Evolutionary conservation across 2,113 vertebrate species (phyloP), one percentile per base, ranked within the genome.

Genomic region (Athene cunicularia): DNA sequence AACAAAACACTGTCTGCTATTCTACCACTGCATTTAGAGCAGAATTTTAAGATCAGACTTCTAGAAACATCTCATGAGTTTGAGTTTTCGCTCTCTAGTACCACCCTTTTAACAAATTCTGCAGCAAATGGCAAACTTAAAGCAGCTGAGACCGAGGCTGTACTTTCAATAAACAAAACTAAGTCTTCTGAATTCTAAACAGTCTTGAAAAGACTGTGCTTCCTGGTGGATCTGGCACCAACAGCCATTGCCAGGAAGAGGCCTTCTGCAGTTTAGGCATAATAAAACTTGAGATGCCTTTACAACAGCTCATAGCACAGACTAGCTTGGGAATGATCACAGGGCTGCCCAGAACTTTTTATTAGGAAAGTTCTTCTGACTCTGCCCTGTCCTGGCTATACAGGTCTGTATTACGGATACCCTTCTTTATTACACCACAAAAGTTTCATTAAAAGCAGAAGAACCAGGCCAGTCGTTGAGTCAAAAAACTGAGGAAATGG

Each of bases 131-230:
- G 72, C 88, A 97, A 94, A 93, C 84, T 81, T 90, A 77, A 88
- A 91, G 92, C 84, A 96, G 93, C 84, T 81, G 91, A 96, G 93
- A 68, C 63, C 3, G 2, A 93, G 75, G 86, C 84, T 70, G 82
- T 58, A 80, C 74, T 94, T 89, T 94, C 79, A 94, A 73, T 53
- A 95, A 93, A 94, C 68, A 86, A 90, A 88, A 90, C 37, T 12
- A 83, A 75, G 59, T 56, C 84, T 80, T 96, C 66, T 92, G 92
- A 92, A 94, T 95, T 91, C 80, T 84, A 88, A 90, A 58, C 67
- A 95, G 88, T 68, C 92, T 71, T 95, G 71, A 97, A 97, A 95
- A 93, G 67, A 52, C 70, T 80, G 27, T 22, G 59, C 75, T 95
- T 97, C 75, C 88, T 94, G 64, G 86, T 86, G 53, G 77, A 88